Conservation (phyloP, 2,797 vertebrate species). For the Australoheros facetus region DNA sequence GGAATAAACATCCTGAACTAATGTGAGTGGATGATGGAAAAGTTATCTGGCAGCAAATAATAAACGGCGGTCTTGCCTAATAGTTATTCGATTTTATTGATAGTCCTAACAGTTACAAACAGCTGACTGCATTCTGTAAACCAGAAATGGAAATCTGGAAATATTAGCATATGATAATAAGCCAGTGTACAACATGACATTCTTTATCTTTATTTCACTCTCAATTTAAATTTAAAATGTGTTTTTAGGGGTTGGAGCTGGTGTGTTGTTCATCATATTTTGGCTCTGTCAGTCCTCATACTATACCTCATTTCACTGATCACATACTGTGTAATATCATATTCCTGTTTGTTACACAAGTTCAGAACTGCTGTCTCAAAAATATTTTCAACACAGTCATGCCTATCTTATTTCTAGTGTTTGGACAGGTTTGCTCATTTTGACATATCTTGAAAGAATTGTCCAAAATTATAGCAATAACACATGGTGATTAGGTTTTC, state of each 20-base stretch:
- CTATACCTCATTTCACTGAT: slow-evolving; percentile 24
- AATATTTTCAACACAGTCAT: slow-evolving; percentile 6
- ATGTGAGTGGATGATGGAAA: slow-evolving; percentile 44
- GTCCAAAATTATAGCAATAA: slow-evolving; percentile 2
- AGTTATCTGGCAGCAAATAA: slow-evolving; percentile 49
- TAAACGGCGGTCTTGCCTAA: slow-evolving; percentile 27
- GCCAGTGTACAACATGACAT: slow-evolving; percentile 7
- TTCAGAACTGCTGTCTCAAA: slow-evolving; percentile 12
- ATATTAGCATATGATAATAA: neutral
- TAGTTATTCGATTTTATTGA: slow-evolving; percentile 40
- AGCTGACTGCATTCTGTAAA: slow-evolving; percentile 22
- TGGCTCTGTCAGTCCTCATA: slow-evolving; percentile 18
- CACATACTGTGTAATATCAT: slow-evolving; percentile 14
- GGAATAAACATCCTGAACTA: slow-evolving; percentile 47
- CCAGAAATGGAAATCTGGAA: slow-evolving; percentile 3
- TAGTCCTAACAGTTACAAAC: slow-evolving; percentile 27
- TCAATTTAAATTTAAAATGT: neutral
- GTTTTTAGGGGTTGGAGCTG: slow-evolving; percentile 15
- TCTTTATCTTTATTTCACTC: slow-evolving; percentile 17
- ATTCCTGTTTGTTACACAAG: slow-evolving; percentile 4
- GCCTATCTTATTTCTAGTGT: slow-evolving; percentile 20
- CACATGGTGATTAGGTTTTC: neutral
- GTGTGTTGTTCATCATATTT: slow-evolving; percentile 11
- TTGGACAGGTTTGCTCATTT: slow-evolving; percentile 9
- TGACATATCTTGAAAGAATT: neutral